phyloP scores from a whole-genome alignment of 1,140 invertebrate genomes.

The Lepidotrigona ventralis region DNA sequence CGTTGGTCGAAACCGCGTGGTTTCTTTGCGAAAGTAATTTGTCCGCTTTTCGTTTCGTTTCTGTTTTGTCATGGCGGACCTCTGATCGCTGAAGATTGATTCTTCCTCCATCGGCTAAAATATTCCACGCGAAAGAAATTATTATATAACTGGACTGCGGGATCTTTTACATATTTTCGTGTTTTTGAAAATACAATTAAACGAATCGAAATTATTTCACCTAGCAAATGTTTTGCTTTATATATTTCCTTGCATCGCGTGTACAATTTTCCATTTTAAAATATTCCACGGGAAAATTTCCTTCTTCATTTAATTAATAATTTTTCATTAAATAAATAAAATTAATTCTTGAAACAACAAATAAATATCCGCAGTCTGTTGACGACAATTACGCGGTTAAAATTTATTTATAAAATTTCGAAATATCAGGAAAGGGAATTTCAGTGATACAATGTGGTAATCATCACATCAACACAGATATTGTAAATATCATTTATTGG shows the following conservation, averaged over 20 bases:
- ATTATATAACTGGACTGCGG: neutral
- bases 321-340: too few species aligned
- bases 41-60: conserved; percentile 22
- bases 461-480: conserved; percentile 2
- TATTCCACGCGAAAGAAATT: neutral
- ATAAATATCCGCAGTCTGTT: too few species aligned
- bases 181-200: too few species aligned
- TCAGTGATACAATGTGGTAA: neutral
- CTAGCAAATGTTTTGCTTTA: too few species aligned
- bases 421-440: neutral
- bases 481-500: conserved; percentile 69
- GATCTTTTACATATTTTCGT: too few species aligned
- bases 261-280: too few species aligned
- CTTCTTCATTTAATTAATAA: too few species aligned
- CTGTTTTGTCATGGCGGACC: neutral
- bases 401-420: neutral
- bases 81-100: conserved; percentile 7
- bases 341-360: too few species aligned
- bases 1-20: conserved; percentile 37
- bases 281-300: too few species aligned
- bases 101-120: neutral
- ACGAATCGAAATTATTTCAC: too few species aligned
- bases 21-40: conserved; percentile 55
- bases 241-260: too few species aligned
- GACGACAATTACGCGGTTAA: neutral